phyloP scores from a whole-genome alignment of 2,888 invertebrate species.

The Andrena trimmerana region DNA sequence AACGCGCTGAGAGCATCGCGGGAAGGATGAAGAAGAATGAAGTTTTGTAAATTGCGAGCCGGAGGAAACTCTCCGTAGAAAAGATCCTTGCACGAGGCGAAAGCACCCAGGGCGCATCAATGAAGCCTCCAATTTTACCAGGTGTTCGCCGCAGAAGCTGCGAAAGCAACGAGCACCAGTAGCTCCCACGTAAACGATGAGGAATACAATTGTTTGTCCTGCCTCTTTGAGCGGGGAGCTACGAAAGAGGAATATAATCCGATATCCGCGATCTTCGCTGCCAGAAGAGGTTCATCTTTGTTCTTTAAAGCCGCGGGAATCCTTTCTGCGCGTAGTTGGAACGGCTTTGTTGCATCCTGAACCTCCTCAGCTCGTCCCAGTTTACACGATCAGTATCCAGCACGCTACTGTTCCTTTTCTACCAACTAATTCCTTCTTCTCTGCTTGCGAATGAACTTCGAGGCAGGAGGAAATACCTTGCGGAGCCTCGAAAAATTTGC shows the following conservation, averaged over 20 bases:
- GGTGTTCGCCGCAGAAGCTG: slow-evolving; percentile 33
- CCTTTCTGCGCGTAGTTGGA: slow-evolving; percentile 29
- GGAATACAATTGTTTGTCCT: slow-evolving; percentile 28
- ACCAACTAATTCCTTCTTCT: slow-evolving; percentile 4
- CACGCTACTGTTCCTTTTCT: neutral
- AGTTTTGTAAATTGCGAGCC: neutral
- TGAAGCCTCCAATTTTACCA: slow-evolving; percentile 9
- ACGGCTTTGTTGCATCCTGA: slow-evolving; percentile 19
- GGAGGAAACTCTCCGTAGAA: neutral
- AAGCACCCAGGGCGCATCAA: neutral
- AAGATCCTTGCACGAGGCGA: neutral
- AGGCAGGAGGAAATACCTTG: neutral
- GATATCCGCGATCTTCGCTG: slow-evolving; percentile 1
- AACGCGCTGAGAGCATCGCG: neutral
- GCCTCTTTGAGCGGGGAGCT: neutral
- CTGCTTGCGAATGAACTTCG: neutral
- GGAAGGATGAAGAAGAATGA: neutral
- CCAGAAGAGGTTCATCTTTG: slow-evolving; percentile 40
- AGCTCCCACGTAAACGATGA: neutral
- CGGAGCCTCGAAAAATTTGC: neutral
- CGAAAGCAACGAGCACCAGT: slow-evolving; percentile 15
- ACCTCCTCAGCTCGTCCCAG: neutral
- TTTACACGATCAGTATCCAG: slow-evolving; percentile 14
- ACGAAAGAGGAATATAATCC: slow-evolving; percentile 25
- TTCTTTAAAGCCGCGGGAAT: slow-evolving; percentile 25